Evolutionary conservation across 2,888 invertebrate genomes (phyloP).

Genomic region (Andrena haemorrhoa): DNA sequence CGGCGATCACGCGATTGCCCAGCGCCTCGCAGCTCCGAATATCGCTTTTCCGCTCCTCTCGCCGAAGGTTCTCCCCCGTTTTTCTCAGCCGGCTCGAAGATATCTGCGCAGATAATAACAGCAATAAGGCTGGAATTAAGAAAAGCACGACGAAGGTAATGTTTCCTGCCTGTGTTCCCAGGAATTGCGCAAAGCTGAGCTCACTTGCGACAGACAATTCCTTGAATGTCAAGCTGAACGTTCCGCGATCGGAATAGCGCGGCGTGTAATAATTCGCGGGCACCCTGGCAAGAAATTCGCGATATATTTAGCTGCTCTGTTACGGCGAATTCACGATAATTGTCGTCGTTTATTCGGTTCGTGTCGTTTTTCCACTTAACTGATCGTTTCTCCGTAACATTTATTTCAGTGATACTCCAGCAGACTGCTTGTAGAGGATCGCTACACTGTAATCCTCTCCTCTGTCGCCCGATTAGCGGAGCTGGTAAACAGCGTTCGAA

Average conservation of each 20-base stretch:
- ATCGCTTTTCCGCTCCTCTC: constrained; percentile 6
- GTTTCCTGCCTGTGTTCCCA: constrained; percentile 50
- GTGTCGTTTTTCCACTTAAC: background rate
- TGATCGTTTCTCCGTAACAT: background rate
- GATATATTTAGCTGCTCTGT: constrained; percentile 61
- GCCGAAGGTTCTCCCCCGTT: background rate
- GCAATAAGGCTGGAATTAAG: constrained; percentile 49
- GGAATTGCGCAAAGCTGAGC: constrained; percentile 55
- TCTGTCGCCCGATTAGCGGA: background rate
- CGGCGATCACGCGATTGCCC: background rate
- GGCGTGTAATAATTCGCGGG: constrained; percentile 62
- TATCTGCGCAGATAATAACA: constrained; percentile 33
- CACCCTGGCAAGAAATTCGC: constrained; percentile 48
- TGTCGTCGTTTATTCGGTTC: constrained; percentile 3
- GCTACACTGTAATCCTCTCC: background rate
- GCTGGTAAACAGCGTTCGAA: background rate
- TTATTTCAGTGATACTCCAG: background rate
- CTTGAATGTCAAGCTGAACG: constrained; percentile 68
- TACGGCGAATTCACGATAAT: constrained; percentile 33
- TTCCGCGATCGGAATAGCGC: constrained; percentile 55
- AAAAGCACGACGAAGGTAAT: constrained; percentile 29
- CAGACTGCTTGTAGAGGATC: background rate
- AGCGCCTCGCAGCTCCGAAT: background rate
- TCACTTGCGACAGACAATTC: constrained; percentile 65
- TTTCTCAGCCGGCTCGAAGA: constrained; percentile 7